Evolutionary conservation across 2,113 vertebrate species (phyloP).

Genomic region (Perca fluviatilis): DNA sequence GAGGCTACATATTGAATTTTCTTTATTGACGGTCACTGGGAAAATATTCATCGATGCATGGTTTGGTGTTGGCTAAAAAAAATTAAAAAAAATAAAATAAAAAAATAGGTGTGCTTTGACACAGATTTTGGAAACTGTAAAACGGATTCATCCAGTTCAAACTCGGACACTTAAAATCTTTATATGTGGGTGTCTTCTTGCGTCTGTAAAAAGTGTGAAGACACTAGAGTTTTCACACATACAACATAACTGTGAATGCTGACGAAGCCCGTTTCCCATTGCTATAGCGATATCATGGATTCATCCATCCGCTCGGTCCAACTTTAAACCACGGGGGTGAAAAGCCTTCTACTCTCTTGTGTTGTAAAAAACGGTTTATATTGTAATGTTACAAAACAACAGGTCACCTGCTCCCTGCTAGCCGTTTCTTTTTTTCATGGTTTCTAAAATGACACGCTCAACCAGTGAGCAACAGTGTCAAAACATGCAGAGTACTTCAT

Average conservation of each 20-base stretch:
- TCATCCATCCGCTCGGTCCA: constrained; percentile 8
- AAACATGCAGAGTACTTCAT: constrained; percentile 38
- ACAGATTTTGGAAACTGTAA: not conserved
- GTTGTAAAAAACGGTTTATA: constrained; percentile 20
- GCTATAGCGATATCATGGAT: constrained; percentile 28
- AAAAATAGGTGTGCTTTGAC: not conserved
- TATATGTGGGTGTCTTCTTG: not conserved
- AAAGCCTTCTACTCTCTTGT: constrained; percentile 21
- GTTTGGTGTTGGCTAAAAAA: constrained; percentile 21
- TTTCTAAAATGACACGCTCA: constrained; percentile 77
- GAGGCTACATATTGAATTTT: constrained; percentile 7
- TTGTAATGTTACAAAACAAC: constrained; percentile 41
- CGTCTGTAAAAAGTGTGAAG: constrained; percentile 8
- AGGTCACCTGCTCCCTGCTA: constrained; percentile 59
- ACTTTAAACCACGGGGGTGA: constrained; percentile 15
- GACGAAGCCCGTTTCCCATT: constrained; percentile 20
- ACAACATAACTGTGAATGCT: constrained; percentile 21
- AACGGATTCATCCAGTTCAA: not conserved
- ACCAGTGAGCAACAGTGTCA: constrained; percentile 81
- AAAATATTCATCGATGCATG: constrained; percentile 11
- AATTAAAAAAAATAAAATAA: not conserved
- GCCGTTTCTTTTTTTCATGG: not conserved
- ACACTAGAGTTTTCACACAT: constrained; percentile 38
- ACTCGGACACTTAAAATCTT: not conserved
- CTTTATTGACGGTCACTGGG: not conserved